Percentiles rank a stretch among this genome's conserved stretches.
Evolutionary conservation across 1,140 invertebrate species (phyloP).

Genomic region (Diachasma alloeum): DNA sequence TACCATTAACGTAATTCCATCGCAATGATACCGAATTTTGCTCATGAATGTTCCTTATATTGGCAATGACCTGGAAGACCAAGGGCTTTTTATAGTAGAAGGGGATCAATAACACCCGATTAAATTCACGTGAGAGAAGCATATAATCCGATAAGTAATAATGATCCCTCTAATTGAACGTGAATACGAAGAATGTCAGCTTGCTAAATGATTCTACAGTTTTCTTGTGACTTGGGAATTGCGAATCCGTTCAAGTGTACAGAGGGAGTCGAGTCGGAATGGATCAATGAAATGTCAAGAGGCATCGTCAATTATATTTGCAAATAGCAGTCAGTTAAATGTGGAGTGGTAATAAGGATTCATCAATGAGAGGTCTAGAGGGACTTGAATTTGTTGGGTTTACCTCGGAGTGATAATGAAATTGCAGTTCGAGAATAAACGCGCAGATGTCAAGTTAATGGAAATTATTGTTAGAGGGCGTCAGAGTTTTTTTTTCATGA

Average conservation of each 20-base stretch:
- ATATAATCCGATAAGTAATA: background rate
- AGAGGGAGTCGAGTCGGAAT: background rate
- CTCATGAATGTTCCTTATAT: background rate
- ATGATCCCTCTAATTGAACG: background rate
- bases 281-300: background rate
- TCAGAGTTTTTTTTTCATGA: too few species aligned
- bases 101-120: background rate
- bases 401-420: background rate
- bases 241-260: background rate
- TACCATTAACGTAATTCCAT: background rate
- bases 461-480: background rate
- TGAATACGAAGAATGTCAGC: background rate
- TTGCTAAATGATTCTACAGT: background rate
- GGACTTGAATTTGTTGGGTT: background rate
- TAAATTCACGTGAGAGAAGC: background rate
- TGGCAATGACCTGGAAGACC: background rate
- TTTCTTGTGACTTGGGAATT: background rate
- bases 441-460: background rate
- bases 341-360: background rate
- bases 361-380: background rate
- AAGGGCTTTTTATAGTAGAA: background rate
- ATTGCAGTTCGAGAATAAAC: background rate
- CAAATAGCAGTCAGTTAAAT: background rate
- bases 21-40: background rate
- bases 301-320: background rate